Evolutionary conservation across 2,888 invertebrate species (phyloP), one percentile per base, ranked within the genome.

Genomic region (Gasteruption jaculator): DNA sequence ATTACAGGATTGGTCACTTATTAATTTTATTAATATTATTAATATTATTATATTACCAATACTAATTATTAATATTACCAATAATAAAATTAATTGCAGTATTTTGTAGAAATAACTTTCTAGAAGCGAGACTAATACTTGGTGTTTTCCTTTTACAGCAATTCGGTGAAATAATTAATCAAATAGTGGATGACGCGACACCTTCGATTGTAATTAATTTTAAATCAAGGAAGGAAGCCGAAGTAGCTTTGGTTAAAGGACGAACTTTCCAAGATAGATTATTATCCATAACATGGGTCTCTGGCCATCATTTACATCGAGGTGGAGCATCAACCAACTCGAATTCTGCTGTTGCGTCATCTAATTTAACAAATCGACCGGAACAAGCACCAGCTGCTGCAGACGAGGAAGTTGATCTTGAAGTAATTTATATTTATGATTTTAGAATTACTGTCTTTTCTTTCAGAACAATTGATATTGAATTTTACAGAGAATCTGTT

Each of bases 101-200:
- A n/a, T n/a, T n/a, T n/a, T n/a, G n/a, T n/a, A n/a, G n/a, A n/a
- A n/a, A n/a, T n/a, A n/a, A n/a, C n/a, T n/a, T n/a, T n/a, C n/a
- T n/a, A n/a, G n/a, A n/a, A n/a, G n/a, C n/a, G n/a, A n/a, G n/a
- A n/a, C n/a, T 32, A n/a, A n/a, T 19, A 33, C 27, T 41, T 39
- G 25, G 46, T 45, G 36, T n/a, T 49, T 45, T 63, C 14, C 1
- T 12, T 6, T 53, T 71, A 2, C 71, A 91, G 91, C 83, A 86
- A 81, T 91, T 81, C 71, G 92, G 92, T 37, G 88, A 88, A 65
- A 84, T 94, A 51, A 83, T 84, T n/a, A 87, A 86, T 65, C 85
- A 88, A 63, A 79, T 82, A 41, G 82, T 83, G 51, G 86, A 87
- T 63, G 79, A 82, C 37, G 78, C 80, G 20, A 80, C 86, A 45